Evolutionary conservation across 2,888 invertebrate species (phyloP), one percentile per base, ranked within the genome.

Genomic region (Beris morrisii): DNA sequence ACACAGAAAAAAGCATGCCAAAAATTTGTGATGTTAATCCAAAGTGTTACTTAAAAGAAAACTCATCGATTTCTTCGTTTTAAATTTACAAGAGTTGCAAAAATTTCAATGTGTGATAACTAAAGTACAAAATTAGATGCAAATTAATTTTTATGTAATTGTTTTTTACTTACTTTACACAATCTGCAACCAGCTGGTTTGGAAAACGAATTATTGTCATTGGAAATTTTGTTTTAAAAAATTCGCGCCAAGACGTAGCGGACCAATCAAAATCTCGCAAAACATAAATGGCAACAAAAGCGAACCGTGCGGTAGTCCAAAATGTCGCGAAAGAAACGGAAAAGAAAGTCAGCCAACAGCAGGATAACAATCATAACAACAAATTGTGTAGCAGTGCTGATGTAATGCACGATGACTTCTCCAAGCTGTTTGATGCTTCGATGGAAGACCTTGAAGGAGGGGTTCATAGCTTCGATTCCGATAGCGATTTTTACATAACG

Each of bases 401-500:
- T 5, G 12, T 6, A 12, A 30, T 54, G 15, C 46, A 71, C 22
- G 75, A 73, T n/a, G 76, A 74, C 56, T 81, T 79, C 61, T 81
- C 81, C 68, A 73, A 74, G 58, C 73, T 73, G 22, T 79, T 80
- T 57, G 80, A 79, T 45, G 75, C 75, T 11, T 79, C 80, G n/a
- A 79, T 81, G 78, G 77, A 75, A 46, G 76, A 78, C 67, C 67
- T 81, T 69, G 81, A 81, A 64, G 71, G 70, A 54, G 66, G 45
- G 15, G 64, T 68, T 9, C 78, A 80, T 69, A 79, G 78, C 65
- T 79, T 79, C 46, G 79, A 80, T 63, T 73, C 77, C 3, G 55
- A 68, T 48, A 64, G 61, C 48, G 66, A 68, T 57, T 38, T 67
- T 32, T 64, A 64, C 50, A 58, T 48, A 31, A 45, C 48, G 4